Conservation (phyloP, 2,888 invertebrate species). For the Argyresthia goedartella region DNA sequence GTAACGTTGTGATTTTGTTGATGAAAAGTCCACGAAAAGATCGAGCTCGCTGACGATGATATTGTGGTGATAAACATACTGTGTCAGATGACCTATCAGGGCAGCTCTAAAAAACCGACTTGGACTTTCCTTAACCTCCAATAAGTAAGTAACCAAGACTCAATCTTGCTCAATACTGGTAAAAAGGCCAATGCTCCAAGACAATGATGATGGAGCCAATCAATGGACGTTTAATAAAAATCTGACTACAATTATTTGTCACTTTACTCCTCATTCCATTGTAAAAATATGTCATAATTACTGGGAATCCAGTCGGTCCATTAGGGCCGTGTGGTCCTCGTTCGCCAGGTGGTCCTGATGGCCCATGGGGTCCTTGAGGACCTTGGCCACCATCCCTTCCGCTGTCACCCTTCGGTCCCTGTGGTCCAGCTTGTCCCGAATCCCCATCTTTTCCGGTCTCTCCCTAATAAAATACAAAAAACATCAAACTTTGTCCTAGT, state of each 20-base stretch:
- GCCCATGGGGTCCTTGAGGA: constrained; percentile 79
- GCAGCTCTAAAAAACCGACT: no score
- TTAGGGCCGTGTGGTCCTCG: constrained; percentile 82
- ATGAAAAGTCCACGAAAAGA: neutral
- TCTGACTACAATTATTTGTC: no score
- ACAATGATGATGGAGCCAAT: neutral
- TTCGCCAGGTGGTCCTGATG: constrained; percentile 78
- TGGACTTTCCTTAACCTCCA: no score
- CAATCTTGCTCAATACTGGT: no score
- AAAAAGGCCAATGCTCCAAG: neutral
- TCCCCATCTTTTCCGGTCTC: constrained; percentile 87
- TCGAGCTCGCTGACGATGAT: neutral
- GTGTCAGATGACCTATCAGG: no score
- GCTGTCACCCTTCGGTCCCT: constrained; percentile 83
- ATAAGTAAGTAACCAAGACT: no score
- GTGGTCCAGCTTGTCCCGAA: constrained; percentile 78
- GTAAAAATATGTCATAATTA: constrained; percentile 29
- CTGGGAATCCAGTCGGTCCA: constrained; percentile 86
- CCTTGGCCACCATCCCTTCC: constrained; percentile 85
- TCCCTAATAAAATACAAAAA: constrained; percentile 61
- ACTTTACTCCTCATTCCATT: neutral
- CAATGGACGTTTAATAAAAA: no score
- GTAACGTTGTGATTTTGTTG: neutral
- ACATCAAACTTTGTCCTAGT: neutral
- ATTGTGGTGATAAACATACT: no score